phyloP scores from a whole-genome alignment of 2,113 vertebrate species.

The Cathartes aura region DNA sequence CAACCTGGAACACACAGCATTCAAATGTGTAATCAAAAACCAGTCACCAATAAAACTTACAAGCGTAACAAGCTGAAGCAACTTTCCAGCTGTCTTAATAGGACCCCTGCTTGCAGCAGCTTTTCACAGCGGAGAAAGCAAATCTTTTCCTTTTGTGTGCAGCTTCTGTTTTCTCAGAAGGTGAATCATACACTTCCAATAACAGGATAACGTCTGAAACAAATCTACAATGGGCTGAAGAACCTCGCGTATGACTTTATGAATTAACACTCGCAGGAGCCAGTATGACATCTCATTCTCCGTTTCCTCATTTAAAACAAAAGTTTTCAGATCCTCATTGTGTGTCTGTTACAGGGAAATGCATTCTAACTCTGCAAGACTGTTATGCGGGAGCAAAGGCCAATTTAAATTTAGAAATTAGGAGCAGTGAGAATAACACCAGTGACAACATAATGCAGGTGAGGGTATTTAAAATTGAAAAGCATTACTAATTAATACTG shows the following conservation, averaged over 20 bases:
- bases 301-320: conserved; percentile 5
- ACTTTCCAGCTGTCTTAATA: conserved; percentile 88
- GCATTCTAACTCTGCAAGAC: background rate
- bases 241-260: conserved; percentile 42
- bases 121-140: conserved; percentile 79
- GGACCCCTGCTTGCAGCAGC: conserved; percentile 85
- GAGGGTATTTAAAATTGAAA: conserved; percentile 6
- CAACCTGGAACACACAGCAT: conserved; percentile 78
- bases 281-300: conserved; percentile 47
- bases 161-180: conserved; percentile 87
- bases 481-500: conserved; percentile 27
- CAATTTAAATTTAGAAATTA: background rate
- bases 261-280: conserved; percentile 55
- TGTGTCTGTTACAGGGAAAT: background rate
- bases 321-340: background rate
- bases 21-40: conserved; percentile 87
- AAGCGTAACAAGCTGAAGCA: conserved; percentile 84
- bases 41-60: conserved; percentile 88
- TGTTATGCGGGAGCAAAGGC: background rate
- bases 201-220: conserved; percentile 70
- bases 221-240: conserved; percentile 40
- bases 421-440: background rate
- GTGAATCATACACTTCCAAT: conserved; percentile 82
- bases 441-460: conserved; percentile 4
- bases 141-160: conserved; percentile 84